Base-by-base conservation (phyloP, 2,113 vertebrate genomes). In the Daboia siamensis region DNA sequence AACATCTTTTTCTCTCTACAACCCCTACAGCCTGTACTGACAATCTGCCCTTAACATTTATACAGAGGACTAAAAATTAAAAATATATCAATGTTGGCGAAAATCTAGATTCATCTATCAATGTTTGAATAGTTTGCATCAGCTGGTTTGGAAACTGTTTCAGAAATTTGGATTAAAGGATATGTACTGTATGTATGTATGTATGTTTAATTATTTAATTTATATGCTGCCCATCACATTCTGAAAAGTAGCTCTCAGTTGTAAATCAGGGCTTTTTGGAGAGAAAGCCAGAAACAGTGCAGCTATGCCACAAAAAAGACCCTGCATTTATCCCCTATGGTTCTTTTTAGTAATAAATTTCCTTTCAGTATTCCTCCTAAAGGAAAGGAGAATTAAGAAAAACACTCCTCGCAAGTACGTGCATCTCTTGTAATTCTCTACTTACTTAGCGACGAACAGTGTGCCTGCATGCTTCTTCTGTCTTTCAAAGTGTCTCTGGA, bases 91-190 rank as follows among this genome's bases (percentile, higher is more conserved):
- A 93, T 24, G 7, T 80, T 86, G 1, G 4, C 61, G 86, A 88
- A 87, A 93, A 48, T 26, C 26, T 33, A 48, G 84, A 33, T 39
- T 55, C 69, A 93, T 89, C 93, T 56, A 91, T 93, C 93, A 91
- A 7, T 9, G 21, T 44, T 23, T 80, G 54, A 93, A 93, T 64
- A 54, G 54, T 20, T 9, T 4, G 23, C 90, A 91, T 44, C 33
- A 46, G 12, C 48, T 8, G 26, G 7, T 39, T 51, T 56, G 26
- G 54, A 80, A 59, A 46, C 29, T 51, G 6, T 5, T 74, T 74
- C 29, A 26, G 51, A 52, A 88, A 29, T 54, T 4, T 2, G 39
- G 20, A 88, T 33, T 61, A 74, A 91, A 29, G 2, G 13, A 46
- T 17, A 59, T 59, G 59, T 61, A 57, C 20, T 6, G 20, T 57